phyloP scores from a whole-genome alignment of 2,888 invertebrate species.

The Pharmacophagus antenor region DNA sequence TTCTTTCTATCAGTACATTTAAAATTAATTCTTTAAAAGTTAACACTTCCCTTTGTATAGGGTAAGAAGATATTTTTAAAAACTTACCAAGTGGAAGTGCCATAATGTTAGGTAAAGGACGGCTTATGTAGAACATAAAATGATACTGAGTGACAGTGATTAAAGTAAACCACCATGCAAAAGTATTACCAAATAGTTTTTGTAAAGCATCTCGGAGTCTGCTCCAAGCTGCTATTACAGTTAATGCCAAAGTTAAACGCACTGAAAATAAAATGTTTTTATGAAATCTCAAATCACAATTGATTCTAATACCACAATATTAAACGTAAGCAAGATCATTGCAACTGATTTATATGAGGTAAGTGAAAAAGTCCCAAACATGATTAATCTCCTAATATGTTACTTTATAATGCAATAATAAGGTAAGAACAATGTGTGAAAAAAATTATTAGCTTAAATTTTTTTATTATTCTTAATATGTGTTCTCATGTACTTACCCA shows the following conservation, averaged over 20 bases:
- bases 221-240: constrained; percentile 88
- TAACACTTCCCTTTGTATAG: no score
- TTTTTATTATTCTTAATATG: no score
- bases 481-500: constrained; percentile 82
- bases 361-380: no score
- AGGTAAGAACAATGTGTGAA: neutral
- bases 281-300: no score
- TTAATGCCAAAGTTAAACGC: constrained; percentile 87
- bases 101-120: constrained; percentile 97
- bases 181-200: constrained; percentile 88
- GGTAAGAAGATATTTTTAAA: neutral
- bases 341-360: no score
- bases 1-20: no score
- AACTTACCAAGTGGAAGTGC: constrained; percentile 92
- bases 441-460: no score
- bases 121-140: constrained; percentile 97
- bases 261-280: constrained; percentile 83
- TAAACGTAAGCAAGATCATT: neutral
- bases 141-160: constrained; percentile 97
- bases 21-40: no score
- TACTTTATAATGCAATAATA: no score
- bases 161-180: constrained; percentile 89
- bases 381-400: no score
- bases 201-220: constrained; percentile 87
- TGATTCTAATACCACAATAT: neutral